Evolutionary conservation across 2,888 invertebrate species (phyloP), one percentile per base, ranked within the genome.

Genomic region (Phlogophora meticulosa): DNA sequence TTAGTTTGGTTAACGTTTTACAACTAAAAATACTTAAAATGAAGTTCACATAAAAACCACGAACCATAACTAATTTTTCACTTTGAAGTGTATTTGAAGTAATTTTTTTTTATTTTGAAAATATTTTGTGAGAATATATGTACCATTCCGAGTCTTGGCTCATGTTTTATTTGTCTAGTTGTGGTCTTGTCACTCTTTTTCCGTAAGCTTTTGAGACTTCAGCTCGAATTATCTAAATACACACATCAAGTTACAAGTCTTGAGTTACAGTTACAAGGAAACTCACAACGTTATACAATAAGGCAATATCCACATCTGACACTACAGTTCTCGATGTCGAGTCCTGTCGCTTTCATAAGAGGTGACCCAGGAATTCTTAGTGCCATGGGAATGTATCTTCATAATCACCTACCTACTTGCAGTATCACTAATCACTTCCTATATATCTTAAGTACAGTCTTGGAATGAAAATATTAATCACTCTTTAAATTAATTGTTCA

Each of bases 301-400:
- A 10, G 13, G 28, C 40, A 65, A 65, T 34, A 3, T 20, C 9
- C n/a, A 28, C 11, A 24, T 46, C 22, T 22, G 59, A 53, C 13
- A 51, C 34, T 5, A 11, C 7, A 4, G 10, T 40, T 57, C 40
- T 67, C 48, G 13, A 61, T 73, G 61, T 55, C 67, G 56, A 48
- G 66, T 57, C 52, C 48, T 66, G 34, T 43, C 28, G 40, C 46
- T 52, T 51, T 46, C 57, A 20, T 55, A 67, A 61, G 52, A 57
- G 45, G 43, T 48, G 9, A 52, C 17, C 45, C n/a, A 51, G 53
- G 34, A 53, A 40, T 61, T 43, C 32, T 49, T 11, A 57, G 15
- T 28, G n/a, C 2, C 32, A 51, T 51, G 45, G 32, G 15, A 56
- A 49, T 36, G 17, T 55, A 22, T 4, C 36, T 11, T 17, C 9